These are phyloP conservation scores for Microcebus lehilahytsara DNA, from an alignment of 2,113 vertebrate genomes.

Conservation along the genomic window DNA sequence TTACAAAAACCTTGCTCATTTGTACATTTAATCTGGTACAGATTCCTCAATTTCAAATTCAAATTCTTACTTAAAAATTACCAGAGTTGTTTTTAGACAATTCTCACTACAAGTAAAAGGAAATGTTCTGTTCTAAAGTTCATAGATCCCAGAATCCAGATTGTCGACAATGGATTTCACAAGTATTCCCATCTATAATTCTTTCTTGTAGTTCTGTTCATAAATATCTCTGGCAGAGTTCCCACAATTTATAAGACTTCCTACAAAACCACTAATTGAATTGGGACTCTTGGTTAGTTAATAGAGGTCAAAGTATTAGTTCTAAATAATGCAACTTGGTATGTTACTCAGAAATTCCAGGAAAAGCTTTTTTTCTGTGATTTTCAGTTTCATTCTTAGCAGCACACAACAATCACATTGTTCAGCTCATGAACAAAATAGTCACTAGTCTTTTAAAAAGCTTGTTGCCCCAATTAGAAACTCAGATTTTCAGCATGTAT, in stretches of 20 bases:
- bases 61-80: constrained; percentile 71
- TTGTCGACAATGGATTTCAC: constrained; percentile 61
- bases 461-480: background rate
- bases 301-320: constrained; percentile 62
- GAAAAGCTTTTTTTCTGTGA: constrained; percentile 50
- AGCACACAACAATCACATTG: constrained; percentile 38
- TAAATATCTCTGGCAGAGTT: constrained; percentile 63
- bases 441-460: constrained; percentile 18
- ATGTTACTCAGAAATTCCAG: constrained; percentile 70
- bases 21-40: constrained; percentile 73
- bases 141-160: constrained; percentile 1
- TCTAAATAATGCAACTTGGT: constrained; percentile 70
- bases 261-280: constrained; percentile 66
- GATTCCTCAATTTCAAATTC: constrained; percentile 70
- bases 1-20: constrained; percentile 51
- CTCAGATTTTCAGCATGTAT: background rate
- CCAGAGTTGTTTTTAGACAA: constrained; percentile 60
- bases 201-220: constrained; percentile 63
- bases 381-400: constrained; percentile 63
- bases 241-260: constrained; percentile 48
- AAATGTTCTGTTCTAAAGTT: constrained; percentile 51
- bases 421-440: constrained; percentile 21
- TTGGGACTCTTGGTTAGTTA: constrained; percentile 69
- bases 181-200: constrained; percentile 68
- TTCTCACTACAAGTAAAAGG: constrained; percentile 57